Conservation (phyloP, 2,888 invertebrate species). For the Eutolmus rufibarbis region DNA sequence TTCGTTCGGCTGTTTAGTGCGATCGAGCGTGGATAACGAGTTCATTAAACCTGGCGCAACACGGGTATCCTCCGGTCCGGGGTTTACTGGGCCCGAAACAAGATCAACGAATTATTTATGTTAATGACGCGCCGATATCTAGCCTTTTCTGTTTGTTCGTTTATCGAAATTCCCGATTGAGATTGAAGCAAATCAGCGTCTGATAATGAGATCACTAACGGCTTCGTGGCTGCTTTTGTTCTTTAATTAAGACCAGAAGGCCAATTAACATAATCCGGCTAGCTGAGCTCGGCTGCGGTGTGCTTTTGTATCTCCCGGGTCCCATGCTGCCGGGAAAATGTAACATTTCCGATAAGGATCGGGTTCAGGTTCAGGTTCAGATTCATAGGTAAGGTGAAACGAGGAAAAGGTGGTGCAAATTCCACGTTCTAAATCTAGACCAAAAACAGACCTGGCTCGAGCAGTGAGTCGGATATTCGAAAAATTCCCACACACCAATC, state of each 20-base stretch:
- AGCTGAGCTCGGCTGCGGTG: background rate
- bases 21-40: slow-evolving; percentile 33
- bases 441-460: background rate
- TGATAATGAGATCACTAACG: slow-evolving; percentile 32
- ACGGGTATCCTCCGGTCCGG: background rate
- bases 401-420: background rate
- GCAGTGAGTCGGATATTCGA: background rate
- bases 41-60: slow-evolving; percentile 25
- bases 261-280: slow-evolving; percentile 27
- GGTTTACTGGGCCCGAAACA: background rate
- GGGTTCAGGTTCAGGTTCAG: background rate
- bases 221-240: slow-evolving; percentile 27
- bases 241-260: slow-evolving; percentile 19
- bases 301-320: background rate
- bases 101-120: slow-evolving; percentile 35
- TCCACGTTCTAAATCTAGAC: background rate
- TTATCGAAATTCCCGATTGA: slow-evolving; percentile 2
- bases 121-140: background rate
- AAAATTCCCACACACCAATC: slow-evolving; percentile 4
- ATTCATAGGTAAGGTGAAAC: background rate
- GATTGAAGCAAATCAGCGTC: slow-evolving; percentile 23
- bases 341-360: background rate
- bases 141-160: background rate
- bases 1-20: background rate
- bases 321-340: background rate